Conservation (phyloP, 2,888 invertebrate species). For the Andrena chrysosceles region DNA sequence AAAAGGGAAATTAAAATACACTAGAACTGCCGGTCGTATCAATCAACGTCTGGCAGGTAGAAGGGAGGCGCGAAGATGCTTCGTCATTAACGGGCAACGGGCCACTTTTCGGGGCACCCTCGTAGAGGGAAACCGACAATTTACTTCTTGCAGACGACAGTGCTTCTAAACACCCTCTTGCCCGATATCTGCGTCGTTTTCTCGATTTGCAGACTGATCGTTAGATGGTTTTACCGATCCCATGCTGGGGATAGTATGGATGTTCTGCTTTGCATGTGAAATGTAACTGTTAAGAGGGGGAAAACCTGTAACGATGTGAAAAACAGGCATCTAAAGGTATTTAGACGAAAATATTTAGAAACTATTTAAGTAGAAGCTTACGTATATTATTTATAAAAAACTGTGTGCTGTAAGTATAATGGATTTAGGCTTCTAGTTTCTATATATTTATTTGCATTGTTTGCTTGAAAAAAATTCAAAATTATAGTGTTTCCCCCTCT, state of each 20-base stretch:
- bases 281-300: no score
- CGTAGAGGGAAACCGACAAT: constrained; percentile 42
- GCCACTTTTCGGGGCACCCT: constrained; percentile 54
- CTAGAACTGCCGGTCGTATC: constrained; percentile 66
- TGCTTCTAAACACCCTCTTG: constrained; percentile 36
- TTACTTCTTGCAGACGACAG: constrained; percentile 40
- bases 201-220: constrained; percentile 24
- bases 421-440: no score
- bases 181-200: constrained; percentile 26
- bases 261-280: no score
- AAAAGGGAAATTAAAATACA: constrained; percentile 79
- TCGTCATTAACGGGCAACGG: constrained; percentile 68
- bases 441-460: no score
- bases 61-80: constrained; percentile 72
- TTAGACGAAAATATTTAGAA: no score
- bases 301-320: no score
- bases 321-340: no score
- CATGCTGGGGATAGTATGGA: not conserved
- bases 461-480: no score
- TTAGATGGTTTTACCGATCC: constrained; percentile 40
- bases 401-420: no score
- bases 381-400: no score
- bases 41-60: constrained; percentile 72
- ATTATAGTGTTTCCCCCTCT: no score
- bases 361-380: no score